A percentile compares a stretch with the other conserved stretches of the same genome.
phyloP scores from a whole-genome alignment of 2,113 vertebrate species.

The Aix galericulata region DNA sequence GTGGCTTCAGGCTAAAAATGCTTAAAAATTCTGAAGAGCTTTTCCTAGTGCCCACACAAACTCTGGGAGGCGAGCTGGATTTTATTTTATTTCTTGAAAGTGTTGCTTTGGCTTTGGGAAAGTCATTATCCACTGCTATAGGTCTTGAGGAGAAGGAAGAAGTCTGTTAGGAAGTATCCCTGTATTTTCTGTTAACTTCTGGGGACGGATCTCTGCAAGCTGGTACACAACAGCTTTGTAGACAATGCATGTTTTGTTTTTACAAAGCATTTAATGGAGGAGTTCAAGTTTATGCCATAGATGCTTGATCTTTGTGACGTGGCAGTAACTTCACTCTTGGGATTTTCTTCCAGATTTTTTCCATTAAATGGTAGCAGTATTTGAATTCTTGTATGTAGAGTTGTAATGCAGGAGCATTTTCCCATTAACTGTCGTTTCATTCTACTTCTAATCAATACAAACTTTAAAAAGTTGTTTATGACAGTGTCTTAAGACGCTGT shows the following conservation, averaged over 20 bases:
- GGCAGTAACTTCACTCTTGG: not conserved
- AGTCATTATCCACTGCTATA: not conserved
- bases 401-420: not conserved
- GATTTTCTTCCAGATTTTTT: not conserved
- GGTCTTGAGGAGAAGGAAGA: not conserved
- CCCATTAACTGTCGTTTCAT: no score
- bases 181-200: not conserved
- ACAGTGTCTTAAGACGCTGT: not conserved
- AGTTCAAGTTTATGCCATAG: not conserved
- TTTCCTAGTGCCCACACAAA: no score
- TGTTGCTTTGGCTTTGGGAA: not conserved
- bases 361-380: not conserved
- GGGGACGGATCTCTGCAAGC: not conserved
- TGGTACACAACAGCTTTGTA: not conserved
- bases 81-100: not conserved
- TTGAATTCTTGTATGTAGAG: not conserved
- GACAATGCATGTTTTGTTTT: not conserved
- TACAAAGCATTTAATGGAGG: not conserved
- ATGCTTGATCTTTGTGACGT: not conserved
- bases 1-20: no score
- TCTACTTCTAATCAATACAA: not conserved
- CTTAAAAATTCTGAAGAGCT: not conserved
- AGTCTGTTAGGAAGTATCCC: not conserved
- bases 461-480: not conserved
- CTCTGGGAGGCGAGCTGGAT: no score